Evolutionary conservation across 2,113 vertebrate genomes (phyloP), one percentile per base, ranked within the genome.

Genomic region (Dissostichus mawsoni): DNA sequence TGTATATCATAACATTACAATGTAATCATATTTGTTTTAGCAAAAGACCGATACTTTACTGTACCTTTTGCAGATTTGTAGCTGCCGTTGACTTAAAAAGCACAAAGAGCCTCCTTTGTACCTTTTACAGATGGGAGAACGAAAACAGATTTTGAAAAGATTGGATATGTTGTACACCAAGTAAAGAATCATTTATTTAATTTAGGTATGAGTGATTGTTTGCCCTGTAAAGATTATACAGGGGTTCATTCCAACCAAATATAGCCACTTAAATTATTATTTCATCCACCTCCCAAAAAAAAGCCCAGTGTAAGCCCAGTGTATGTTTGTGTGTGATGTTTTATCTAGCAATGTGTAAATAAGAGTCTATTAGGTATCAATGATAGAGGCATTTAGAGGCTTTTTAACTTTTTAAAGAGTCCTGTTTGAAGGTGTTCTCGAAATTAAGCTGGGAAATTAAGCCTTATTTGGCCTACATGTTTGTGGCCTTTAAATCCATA

Each of bases 231-330:
- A 10, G 18, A 48, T 5, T 11, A 50, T 20, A 8, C 57, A 65
- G 8, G 17, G 14, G 12, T 51, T 62, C 5, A 10, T 62, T 67
- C 71, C 3, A 80, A 61, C 53, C 50, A 74, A 81, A 69, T 57
- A 50, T 29, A 50, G 0, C 47, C 17, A 55, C 33, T 11, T n/a
- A n/a, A 47, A n/a, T 53, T 0, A 69, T 44, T 20, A 53, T 62
- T 6, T 36, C 10, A 8, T 50, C 4, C 18, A 18, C n/a, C 12
- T 76, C 52, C 12, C 11, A 52, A 14, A 56, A 41, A 44, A 44
- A 57, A n/a, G n/a, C n/a, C n/a, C n/a, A n/a, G n/a, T n/a, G n/a
- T n/a, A 63, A 8, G 13, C 1, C 11, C 16, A 4, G 17, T 29
- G 1, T 50, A 51, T 62, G 8, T 41, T 41, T 41, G 36, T 41